Evolutionary conservation across 2,797 vertebrate species (phyloP), one percentile per base, ranked within the genome.

Genomic region (Malacoraja senta): DNA sequence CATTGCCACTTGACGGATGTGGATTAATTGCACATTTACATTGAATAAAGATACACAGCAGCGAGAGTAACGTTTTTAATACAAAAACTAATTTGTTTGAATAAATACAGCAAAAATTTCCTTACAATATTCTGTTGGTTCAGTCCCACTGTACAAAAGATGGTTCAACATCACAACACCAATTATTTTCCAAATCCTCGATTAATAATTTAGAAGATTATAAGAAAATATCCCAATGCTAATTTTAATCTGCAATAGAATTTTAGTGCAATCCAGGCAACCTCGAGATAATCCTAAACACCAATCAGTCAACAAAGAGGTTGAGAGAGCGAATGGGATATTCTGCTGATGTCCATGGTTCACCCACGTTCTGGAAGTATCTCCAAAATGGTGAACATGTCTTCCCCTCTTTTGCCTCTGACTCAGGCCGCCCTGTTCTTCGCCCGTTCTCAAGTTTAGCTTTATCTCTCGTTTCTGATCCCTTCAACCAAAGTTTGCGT

Each of bases 51-150:
- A 58, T 58, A 13, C 80, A 83, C 38, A 83, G 58, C 15, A 58
- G 53, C 8, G 77, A 78, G 80, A 53, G 8, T 84, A 21, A 74
- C 21, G 19, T 38, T 79, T 79, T 79, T 38, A 21, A 53, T 58
- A 58, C 17, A 61, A 84, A 58, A 84, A 26, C 21, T 58, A 53
- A 58, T 84, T 19, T 84, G 53, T 84, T 44, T 58, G 21, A 84
- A 84, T 84, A 58, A 81, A 83, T 83, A 83, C 81, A 61, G 21
- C 53, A 84, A 79, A 38, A 79, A 13, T 19, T 84, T 84, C 81
- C 81, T 61, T 53, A 58, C 24, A 84, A 58, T 61, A 26, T 21
- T 44, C 38, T 24, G 26, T 84, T 84, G 44, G 81, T 61, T 61
- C 81, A 58, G 26, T 24, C 80, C 44, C 80, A 58, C 80, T 83